These are phyloP conservation scores for Melanotaenia parkinsoni DNA, from an alignment of 2,797 vertebrate species.

Conservation along the genomic window DNA sequence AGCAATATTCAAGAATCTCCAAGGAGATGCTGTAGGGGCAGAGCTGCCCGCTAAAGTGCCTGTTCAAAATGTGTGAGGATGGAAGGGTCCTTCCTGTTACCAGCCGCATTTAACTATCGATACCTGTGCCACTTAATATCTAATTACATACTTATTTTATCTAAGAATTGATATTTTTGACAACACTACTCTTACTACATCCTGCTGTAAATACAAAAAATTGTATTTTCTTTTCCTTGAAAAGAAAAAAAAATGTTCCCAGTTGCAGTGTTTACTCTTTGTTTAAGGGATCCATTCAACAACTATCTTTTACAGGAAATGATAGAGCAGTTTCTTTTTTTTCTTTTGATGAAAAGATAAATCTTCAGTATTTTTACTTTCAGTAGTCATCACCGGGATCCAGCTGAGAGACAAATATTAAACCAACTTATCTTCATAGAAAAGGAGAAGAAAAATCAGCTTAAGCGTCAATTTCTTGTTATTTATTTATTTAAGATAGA, in stretches of 20 bases:
- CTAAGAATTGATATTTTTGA: too few species aligned
- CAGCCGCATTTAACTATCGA: too few species aligned
- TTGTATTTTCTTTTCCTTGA: background rate
- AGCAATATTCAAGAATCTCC: background rate
- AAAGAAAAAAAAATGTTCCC: slow-evolving; percentile 1
- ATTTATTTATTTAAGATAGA: background rate
- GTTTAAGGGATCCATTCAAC: background rate
- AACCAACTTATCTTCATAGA: slow-evolving; percentile 2
- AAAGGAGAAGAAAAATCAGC: background rate
- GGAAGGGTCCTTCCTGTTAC: too few species aligned
- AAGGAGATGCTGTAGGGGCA: too few species aligned
- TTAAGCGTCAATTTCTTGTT: background rate
- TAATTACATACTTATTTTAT: too few species aligned
- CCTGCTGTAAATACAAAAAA: slow-evolving; percentile 17
- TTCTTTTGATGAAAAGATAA: background rate
- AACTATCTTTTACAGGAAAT: background rate
- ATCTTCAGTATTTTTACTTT: background rate
- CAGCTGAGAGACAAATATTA: background rate
- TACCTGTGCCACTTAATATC: too few species aligned
- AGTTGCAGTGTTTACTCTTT: slow-evolving; percentile 2
- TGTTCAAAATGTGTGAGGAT: too few species aligned
- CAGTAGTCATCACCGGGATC: background rate
- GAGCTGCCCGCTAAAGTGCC: too few species aligned
- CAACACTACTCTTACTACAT: slow-evolving; percentile 1
- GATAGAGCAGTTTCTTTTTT: background rate